Evolutionary conservation across 1,140 invertebrate genomes (phyloP).

Genomic region (Patella vulgata): DNA sequence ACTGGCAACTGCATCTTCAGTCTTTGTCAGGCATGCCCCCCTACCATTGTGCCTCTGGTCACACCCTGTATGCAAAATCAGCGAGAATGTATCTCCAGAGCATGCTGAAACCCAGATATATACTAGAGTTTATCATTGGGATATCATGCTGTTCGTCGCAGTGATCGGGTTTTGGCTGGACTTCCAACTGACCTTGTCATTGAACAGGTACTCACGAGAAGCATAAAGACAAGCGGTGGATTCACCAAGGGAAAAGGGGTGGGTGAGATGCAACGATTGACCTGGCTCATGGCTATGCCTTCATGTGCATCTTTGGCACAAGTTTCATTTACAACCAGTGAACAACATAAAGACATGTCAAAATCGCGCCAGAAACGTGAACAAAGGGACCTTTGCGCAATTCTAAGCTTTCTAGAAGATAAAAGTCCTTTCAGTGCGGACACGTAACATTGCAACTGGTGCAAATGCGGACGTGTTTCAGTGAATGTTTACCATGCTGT

Average conservation of each 20-base stretch:
- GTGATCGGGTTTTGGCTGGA: constrained; percentile 64
- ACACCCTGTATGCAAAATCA: no score
- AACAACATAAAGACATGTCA: constrained; percentile 31
- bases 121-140: no score
- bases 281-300: constrained; percentile 44
- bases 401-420: no score
- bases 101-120: no score
- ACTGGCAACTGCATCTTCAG: constrained; percentile 45
- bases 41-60: no score
- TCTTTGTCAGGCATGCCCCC: no score
- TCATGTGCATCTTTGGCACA: constrained; percentile 35
- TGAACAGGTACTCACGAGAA: constrained; percentile 46
- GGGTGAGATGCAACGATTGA: constrained; percentile 35
- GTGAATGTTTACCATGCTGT: constrained; percentile 30
- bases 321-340: constrained; percentile 22
- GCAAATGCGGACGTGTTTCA: constrained; percentile 12
- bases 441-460: constrained; percentile 30
- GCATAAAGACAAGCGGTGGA: constrained; percentile 64
- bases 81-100: no score
- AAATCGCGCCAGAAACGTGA: constrained; percentile 13
- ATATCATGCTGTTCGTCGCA: no score
- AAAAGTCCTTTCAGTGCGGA: no score
- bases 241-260: constrained; percentile 49
- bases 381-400: constrained; percentile 12
- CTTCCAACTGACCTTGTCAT: constrained; percentile 60